Evolutionary conservation across 2,797 vertebrate genomes (phyloP), one percentile per base, ranked within the genome.

Genomic region (Gadopsis marmoratus): DNA sequence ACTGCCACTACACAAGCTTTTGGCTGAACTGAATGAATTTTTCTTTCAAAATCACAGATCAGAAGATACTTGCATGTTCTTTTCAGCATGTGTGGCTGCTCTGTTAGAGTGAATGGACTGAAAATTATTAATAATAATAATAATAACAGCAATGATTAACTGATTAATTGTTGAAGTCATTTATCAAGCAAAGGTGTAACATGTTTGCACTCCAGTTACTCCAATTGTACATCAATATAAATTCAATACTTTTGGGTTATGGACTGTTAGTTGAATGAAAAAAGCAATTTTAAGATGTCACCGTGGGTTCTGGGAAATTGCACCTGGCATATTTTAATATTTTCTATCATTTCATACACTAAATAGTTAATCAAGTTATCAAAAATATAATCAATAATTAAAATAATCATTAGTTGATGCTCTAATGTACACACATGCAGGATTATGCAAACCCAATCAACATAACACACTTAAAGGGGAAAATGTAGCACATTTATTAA

Each of bases 331-430:
- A 51, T 60, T 78, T 63, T 3, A 65, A 9, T 5, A 7, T 55
- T 62, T 73, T 48, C 3, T 1, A 33, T 65, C 7, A 65, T 60
- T 64, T 68, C 29, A 37, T 4, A 5, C 39, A 23, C 51, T 51
- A 41, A 77, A 79, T 77, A 74, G 72, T 70, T 4, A 55, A 80
- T 59, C 4, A 3, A 48, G 26, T 41, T 35, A 71, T 76, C 56
- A 62, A 37, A 75, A 73, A 71, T 45, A 26, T 54, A 63, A 17
- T 73, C 39, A 62, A 53, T 82, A 21, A 76, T 78, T 45, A 35
- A 66, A 70, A 69, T 56, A 59, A 16, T 64, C 19, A 3, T 81
- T 61, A 66, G 23, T 56, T 43, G 5, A 2, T 11, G 39, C 12
- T 1, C 12, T 33, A 12, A 39, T 61, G 26, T 63, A 48, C 53